Percentiles rank a stretch among this genome's conserved stretches.
Conservation (phyloP, 2,888 invertebrate species). For the Cerastoderma edule region DNA sequence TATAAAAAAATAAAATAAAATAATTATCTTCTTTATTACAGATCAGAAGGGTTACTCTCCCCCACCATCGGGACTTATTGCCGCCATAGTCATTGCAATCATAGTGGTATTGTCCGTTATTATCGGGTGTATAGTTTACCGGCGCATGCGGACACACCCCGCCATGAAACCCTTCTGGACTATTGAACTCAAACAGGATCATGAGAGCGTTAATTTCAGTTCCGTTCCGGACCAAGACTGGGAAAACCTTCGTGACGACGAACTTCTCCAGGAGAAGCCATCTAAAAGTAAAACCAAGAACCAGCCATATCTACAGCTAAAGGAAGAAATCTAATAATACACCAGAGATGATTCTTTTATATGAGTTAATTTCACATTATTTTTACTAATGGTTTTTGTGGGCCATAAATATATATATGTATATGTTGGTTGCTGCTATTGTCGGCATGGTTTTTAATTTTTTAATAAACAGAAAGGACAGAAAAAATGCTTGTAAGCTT, state of each 20-base stretch:
- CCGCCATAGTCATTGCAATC: slow-evolving; percentile 65
- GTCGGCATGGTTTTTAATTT: too few relatives aligned
- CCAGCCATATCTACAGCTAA: slow-evolving; percentile 57
- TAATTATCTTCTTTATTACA: slow-evolving; percentile 16
- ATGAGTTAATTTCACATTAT: too few relatives aligned
- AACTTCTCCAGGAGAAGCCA: slow-evolving; percentile 67
- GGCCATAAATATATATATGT: too few relatives aligned
- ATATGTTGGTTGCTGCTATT: too few relatives aligned
- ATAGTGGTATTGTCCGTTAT: slow-evolving; percentile 64
- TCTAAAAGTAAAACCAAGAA: slow-evolving; percentile 35
- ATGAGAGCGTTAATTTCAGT: slow-evolving; percentile 78
- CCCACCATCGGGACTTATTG: slow-evolving; percentile 61
- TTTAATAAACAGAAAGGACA: too few relatives aligned
- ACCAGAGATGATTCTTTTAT: too few relatives aligned
- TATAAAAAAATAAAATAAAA: too few relatives aligned
- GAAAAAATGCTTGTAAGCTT: too few relatives aligned
- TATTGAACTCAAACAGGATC: slow-evolving; percentile 76
- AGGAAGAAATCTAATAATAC: slow-evolving; percentile 59
- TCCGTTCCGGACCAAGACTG: slow-evolving; percentile 71
- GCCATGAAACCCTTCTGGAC: slow-evolving; percentile 75
- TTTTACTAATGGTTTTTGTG: too few relatives aligned
- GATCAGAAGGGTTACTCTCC: slow-evolving; percentile 5
- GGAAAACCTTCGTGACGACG: slow-evolving; percentile 63
- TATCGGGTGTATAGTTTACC: slow-evolving; percentile 68
- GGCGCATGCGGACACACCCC: slow-evolving; percentile 61